Evolutionary conservation across 1,140 invertebrate species (phyloP).

Genomic region (Sitobion miscanthi): DNA sequence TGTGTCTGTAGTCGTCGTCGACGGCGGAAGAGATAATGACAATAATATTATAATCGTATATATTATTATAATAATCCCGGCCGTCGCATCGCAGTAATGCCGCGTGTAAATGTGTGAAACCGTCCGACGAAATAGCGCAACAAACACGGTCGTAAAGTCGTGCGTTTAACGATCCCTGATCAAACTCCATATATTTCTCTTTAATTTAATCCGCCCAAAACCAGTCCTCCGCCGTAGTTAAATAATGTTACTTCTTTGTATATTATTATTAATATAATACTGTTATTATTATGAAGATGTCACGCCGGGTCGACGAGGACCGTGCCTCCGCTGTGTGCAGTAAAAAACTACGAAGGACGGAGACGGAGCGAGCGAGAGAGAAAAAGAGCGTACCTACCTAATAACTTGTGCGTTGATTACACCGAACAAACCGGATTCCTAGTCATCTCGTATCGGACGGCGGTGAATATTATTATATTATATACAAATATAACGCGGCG

Average conservation of each 20-base stretch:
- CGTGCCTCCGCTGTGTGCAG: too few relatives aligned
- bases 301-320: slow-evolving; percentile 17
- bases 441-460: not conserved
- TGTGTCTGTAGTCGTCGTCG: not conserved
- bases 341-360: not conserved
- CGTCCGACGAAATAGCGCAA: slow-evolving; percentile 46
- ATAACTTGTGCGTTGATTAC: slow-evolving; percentile 55
- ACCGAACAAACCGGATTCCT: slow-evolving; percentile 44
- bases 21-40: slow-evolving; percentile 4
- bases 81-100: slow-evolving; percentile 8
- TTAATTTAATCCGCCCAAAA: slow-evolving; percentile 56
- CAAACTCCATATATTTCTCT: slow-evolving; percentile 27
- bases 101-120: slow-evolving; percentile 54
- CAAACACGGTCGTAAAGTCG: slow-evolving; percentile 53
- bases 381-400: not conserved
- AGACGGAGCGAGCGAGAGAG: too few relatives aligned
- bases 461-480: not conserved
- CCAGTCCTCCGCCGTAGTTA: slow-evolving; percentile 30
- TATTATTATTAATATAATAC: not conserved
- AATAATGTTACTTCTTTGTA: slow-evolving; percentile 37
- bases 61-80: slow-evolving; percentile 10
- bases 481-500: not conserved
- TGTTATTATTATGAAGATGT: slow-evolving; percentile 45
- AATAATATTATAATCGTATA: slow-evolving; percentile 25
- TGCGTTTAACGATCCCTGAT: slow-evolving; percentile 55